Conservation (phyloP, 1,140 invertebrate genomes). For the Tenebrio molitor region DNA sequence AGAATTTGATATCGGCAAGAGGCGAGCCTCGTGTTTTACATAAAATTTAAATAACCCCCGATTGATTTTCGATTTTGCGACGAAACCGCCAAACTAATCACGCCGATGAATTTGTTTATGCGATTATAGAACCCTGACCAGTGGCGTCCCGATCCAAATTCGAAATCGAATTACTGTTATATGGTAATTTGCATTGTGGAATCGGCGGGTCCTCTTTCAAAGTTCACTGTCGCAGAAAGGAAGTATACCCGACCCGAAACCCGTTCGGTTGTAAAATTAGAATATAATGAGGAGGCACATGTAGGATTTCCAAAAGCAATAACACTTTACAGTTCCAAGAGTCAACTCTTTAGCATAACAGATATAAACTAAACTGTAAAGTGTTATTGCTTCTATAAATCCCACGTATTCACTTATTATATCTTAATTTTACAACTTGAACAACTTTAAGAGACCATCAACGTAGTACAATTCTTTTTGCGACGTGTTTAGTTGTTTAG, state of each 20-base stretch:
- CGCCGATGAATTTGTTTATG: neutral
- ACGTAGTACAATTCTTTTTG: too few relatives aligned
- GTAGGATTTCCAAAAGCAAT: neutral
- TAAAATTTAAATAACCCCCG: slow-evolving; percentile 18
- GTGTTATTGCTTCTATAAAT: neutral
- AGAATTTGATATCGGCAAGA: slow-evolving; percentile 38
- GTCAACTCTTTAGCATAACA: slow-evolving; percentile 8
- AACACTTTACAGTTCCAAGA: neutral
- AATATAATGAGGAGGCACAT: slow-evolving; percentile 2
- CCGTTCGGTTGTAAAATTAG: neutral
- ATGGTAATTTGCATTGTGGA: neutral
- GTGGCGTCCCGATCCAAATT: neutral
- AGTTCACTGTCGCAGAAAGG: neutral
- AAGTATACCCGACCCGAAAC: neutral
- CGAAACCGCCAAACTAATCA: neutral
- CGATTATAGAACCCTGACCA: neutral
- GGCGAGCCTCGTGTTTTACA: slow-evolving; percentile 32
- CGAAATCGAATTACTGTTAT: neutral
- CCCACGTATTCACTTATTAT: slow-evolving; percentile 6
- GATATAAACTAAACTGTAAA: slow-evolving; percentile 8
- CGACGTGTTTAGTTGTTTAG: too few relatives aligned
- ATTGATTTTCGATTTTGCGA: slow-evolving; percentile 29
- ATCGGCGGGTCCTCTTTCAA: neutral
- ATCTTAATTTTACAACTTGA: slow-evolving; percentile 16
- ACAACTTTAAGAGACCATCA: too few relatives aligned